phyloP scores from a whole-genome alignment of 2,113 vertebrate species.

The Rhegmatorhina hoffmannsi region DNA sequence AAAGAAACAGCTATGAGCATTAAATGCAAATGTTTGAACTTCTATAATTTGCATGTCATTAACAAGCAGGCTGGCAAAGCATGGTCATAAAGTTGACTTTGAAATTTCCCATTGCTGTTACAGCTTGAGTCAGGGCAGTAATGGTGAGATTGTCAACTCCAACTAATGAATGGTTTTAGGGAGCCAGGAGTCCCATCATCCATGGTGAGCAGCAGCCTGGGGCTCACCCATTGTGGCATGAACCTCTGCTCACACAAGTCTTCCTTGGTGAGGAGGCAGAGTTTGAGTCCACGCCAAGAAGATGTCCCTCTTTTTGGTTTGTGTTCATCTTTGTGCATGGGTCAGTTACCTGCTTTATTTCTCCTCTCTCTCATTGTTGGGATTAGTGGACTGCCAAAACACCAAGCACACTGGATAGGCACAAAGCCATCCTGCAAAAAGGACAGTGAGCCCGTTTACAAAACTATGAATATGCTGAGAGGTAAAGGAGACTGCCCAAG shows the following conservation, averaged over 20 bases:
- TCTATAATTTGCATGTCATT: slow-evolving; percentile 27
- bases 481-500: neutral
- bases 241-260: neutral
- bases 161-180: neutral
- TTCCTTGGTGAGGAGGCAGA: neutral
- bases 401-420: neutral
- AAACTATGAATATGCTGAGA: neutral
- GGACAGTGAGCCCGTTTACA: neutral
- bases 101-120: neutral
- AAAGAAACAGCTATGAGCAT: slow-evolving; percentile 33
- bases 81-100: slow-evolving; percentile 3
- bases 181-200: neutral
- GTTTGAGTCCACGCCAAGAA: neutral
- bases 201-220: rapidly evolving
- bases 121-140: neutral
- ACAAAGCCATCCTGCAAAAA: neutral
- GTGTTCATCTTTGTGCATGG: neutral
- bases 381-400: neutral
- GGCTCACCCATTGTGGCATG: rapidly evolving
- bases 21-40: slow-evolving; percentile 54
- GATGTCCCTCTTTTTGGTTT: neutral
- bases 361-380: neutral
- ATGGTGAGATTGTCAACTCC: neutral
- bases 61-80: neutral
- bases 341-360: neutral